Percentiles rank a stretch among this genome's conserved stretches.
These are phyloP conservation scores for Protomyctophum bolini DNA, from an alignment of 2,113 vertebrate species.

Conservation along the genomic window DNA sequence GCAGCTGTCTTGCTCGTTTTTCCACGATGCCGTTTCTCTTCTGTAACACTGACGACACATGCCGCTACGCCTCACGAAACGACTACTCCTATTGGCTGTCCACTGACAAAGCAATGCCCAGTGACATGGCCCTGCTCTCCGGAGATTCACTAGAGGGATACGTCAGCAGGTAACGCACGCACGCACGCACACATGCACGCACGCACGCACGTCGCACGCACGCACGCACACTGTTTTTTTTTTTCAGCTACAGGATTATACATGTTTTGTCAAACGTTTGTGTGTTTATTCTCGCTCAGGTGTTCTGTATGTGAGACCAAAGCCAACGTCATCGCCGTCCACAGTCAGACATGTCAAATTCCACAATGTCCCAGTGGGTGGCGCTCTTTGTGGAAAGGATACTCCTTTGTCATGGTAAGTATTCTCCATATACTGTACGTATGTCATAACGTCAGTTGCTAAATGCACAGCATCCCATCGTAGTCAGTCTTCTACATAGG, in stretches of 20 bases:
- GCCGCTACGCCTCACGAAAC: slow-evolving; percentile 90
- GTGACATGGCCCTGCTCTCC: slow-evolving; percentile 75
- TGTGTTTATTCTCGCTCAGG: slow-evolving; percentile 61
- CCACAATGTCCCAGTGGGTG: slow-evolving; percentile 85
- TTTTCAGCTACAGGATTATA: neutral
- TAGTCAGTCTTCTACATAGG: too few species aligned
- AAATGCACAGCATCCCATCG: too few species aligned
- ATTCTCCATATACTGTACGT: too few species aligned
- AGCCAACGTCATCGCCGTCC: slow-evolving; percentile 85
- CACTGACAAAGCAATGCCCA: slow-evolving; percentile 74
- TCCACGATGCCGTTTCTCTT: slow-evolving; percentile 93
- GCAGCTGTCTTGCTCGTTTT: slow-evolving; percentile 89
- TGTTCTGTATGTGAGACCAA: slow-evolving; percentile 89
- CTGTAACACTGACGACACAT: slow-evolving; percentile 82
- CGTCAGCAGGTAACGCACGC: slow-evolving; percentile 87
- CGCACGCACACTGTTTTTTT: neutral
- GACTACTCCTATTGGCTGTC: slow-evolving; percentile 97
- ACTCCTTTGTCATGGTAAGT: slow-evolving; percentile 93
- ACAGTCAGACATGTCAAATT: slow-evolving; percentile 85
- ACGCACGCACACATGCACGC: neutral
- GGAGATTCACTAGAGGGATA: slow-evolving; percentile 76
- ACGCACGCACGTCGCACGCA: neutral
- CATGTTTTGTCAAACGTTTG: neutral
- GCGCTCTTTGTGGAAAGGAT: slow-evolving; percentile 88
- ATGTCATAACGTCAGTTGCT: too few species aligned